Conservation (phyloP, 2,113 vertebrate species). For the Oryzias melastigma region DNA sequence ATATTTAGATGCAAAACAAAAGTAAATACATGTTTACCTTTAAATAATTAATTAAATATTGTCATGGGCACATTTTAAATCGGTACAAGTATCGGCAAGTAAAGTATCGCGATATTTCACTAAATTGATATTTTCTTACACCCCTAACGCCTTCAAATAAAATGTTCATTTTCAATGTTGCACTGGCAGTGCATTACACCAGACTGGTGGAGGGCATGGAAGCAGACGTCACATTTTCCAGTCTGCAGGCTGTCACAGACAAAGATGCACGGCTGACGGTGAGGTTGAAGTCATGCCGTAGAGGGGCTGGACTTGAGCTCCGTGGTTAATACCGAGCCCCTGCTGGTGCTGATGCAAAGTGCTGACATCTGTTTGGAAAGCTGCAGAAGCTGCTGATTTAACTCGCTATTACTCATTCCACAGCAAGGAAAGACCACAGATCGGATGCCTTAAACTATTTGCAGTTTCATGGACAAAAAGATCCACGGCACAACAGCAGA, state of each 20-base stretch:
- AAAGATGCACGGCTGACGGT: conserved; percentile 67
- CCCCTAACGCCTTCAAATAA: conserved; percentile 25
- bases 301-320: conserved; percentile 40
- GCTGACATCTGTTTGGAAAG: conserved; percentile 65
- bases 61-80: no score
- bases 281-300: conserved; percentile 64
- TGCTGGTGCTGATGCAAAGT: conserved; percentile 61
- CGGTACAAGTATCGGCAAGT: no score
- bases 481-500: no score
- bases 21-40: no score
- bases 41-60: no score
- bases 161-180: conserved; percentile 31
- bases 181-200: conserved; percentile 34
- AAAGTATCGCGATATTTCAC: no score
- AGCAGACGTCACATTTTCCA: conserved; percentile 73
- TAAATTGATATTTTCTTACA: no score
- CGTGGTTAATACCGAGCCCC: conserved; percentile 54
- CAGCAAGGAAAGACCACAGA: conserved; percentile 37
- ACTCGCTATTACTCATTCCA: conserved; percentile 68
- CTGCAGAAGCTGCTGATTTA: conserved; percentile 76
- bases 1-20: no score
- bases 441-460: background rate
- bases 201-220: conserved; percentile 21
- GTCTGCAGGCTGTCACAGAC: conserved; percentile 58
- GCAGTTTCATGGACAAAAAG: no score